These are phyloP conservation scores for Catocala fraxini DNA, from an alignment of 2,888 invertebrate species.

Conservation along the genomic window DNA sequence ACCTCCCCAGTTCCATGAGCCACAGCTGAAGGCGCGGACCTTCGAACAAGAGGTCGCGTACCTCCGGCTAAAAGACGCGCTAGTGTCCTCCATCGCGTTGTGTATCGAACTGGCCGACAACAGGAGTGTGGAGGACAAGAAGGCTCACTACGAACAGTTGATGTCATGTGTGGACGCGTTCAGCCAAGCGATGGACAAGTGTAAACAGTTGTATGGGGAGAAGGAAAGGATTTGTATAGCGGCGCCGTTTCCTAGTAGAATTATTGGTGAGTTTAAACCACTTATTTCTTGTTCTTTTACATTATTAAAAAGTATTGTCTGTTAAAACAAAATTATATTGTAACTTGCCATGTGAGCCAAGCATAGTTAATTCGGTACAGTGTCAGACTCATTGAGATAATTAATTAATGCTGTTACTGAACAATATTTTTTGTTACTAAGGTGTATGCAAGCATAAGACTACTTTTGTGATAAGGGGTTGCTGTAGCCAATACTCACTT, in stretches of 20 bases:
- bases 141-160: conserved; percentile 63
- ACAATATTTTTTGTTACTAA: too few species aligned
- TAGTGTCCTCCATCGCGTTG: conserved; percentile 71
- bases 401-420: too few species aligned
- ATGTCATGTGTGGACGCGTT: conserved; percentile 68
- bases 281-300: too few species aligned
- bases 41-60: conserved; percentile 76
- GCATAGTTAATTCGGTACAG: too few species aligned
- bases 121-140: conserved; percentile 58
- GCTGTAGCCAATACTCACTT: too few species aligned
- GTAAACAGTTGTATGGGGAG: conserved; percentile 61
- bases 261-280: conserved; percentile 80
- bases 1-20: conserved; percentile 82
- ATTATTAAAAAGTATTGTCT: too few species aligned
- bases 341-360: too few species aligned
- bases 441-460: too few species aligned
- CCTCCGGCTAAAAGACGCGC: conserved; percentile 72
- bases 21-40: conserved; percentile 64
- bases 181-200: conserved; percentile 68
- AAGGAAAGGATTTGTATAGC: conserved; percentile 66
- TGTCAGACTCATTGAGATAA: too few species aligned
- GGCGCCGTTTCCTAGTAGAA: conserved; percentile 74
- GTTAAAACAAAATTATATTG: too few species aligned
- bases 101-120: conserved; percentile 73
- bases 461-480: too few species aligned